A percentile compares a stretch with the other conserved stretches of the same genome.
Conservation (phyloP, 2,888 invertebrate genomes). For the Thelaira solivaga region DNA sequence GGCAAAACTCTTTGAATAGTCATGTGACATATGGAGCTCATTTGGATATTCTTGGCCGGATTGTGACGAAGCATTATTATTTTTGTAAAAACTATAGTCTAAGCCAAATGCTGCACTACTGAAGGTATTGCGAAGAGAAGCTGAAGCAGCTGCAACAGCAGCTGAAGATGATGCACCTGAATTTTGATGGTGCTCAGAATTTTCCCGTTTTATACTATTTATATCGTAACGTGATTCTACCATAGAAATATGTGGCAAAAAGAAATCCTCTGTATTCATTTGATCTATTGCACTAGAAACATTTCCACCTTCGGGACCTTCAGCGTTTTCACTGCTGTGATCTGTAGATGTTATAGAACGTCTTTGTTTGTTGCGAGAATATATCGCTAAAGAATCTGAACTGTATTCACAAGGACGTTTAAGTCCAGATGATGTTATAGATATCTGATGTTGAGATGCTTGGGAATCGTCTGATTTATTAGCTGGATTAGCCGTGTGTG, state of each 20-base stretch:
- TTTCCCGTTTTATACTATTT: slow-evolving; percentile 74
- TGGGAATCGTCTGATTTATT: slow-evolving; percentile 37
- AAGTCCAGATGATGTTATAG: no score
- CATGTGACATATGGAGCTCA: slow-evolving; percentile 75
- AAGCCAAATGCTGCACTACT: slow-evolving; percentile 69
- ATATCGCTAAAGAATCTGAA: slow-evolving; percentile 74
- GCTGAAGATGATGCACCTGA: slow-evolving; percentile 35
- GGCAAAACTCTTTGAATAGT: slow-evolving; percentile 75
- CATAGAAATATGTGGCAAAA: slow-evolving; percentile 76
- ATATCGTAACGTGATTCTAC: slow-evolving; percentile 75
- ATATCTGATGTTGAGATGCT: slow-evolving; percentile 52
- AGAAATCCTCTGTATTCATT: slow-evolving; percentile 75
- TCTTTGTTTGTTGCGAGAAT: slow-evolving; percentile 73
- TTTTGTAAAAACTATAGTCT: slow-evolving; percentile 74
- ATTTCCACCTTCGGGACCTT: slow-evolving; percentile 68
- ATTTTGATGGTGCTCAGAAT: slow-evolving; percentile 67
- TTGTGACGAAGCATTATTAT: slow-evolving; percentile 56
- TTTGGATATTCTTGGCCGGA: slow-evolving; percentile 74
- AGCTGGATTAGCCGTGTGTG: slow-evolving; percentile 46
- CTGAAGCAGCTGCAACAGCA: slow-evolving; percentile 62
- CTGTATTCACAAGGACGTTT: slow-evolving; percentile 73
- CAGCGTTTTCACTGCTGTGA: slow-evolving; percentile 65
- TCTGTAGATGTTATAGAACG: slow-evolving; percentile 67
- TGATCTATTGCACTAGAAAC: slow-evolving; percentile 74
- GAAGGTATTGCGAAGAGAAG: slow-evolving; percentile 70